A percentile compares a stretch with the other conserved stretches of the same genome.
These are phyloP conservation scores for Acipenser ruthenus DNA, from an alignment of 2,797 vertebrate genomes.

Conservation along the genomic window DNA sequence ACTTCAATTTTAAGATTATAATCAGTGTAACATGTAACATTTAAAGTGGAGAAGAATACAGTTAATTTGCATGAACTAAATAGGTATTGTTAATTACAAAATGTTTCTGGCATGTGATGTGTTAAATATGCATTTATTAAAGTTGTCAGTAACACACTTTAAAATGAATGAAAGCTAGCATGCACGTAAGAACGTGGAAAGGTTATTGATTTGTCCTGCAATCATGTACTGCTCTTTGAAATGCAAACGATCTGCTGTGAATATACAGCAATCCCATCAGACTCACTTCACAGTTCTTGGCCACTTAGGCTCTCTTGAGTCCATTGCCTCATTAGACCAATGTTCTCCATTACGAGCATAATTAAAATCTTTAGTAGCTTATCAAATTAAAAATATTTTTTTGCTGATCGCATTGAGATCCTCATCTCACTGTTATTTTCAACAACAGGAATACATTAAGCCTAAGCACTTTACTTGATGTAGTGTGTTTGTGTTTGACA, in stretches of 20 bases:
- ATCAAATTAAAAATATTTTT: constrained; percentile 99
- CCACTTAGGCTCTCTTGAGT: constrained; percentile 90
- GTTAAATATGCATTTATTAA: constrained; percentile 6
- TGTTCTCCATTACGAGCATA: constrained; percentile 98
- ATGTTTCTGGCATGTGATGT: background rate
- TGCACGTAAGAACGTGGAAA: constrained; percentile 69
- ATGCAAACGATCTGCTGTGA: constrained; percentile 98
- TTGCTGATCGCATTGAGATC: constrained; percentile 98
- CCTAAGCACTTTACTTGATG: constrained; percentile 71
- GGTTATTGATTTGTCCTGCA: constrained; percentile 99
- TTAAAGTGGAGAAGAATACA: background rate
- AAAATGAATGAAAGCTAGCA: constrained; percentile 40
- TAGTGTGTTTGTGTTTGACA: constrained; percentile 46
- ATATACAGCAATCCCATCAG: constrained; percentile 99
- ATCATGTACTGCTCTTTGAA: constrained; percentile 99
- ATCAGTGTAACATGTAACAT: background rate
- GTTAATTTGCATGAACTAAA: background rate
- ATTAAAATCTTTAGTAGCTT: constrained; percentile 99
- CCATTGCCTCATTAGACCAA: constrained; percentile 98
- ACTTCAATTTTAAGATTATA: constrained; percentile 56
- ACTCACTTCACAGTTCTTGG: constrained; percentile 99
- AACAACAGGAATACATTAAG: constrained; percentile 99
- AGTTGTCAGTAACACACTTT: constrained; percentile 47
- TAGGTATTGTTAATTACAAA: background rate
- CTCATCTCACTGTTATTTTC: constrained; percentile 96